Evolutionary conservation across 2,888 invertebrate genomes (phyloP).

Genomic region (Trissolcus japonicus): DNA sequence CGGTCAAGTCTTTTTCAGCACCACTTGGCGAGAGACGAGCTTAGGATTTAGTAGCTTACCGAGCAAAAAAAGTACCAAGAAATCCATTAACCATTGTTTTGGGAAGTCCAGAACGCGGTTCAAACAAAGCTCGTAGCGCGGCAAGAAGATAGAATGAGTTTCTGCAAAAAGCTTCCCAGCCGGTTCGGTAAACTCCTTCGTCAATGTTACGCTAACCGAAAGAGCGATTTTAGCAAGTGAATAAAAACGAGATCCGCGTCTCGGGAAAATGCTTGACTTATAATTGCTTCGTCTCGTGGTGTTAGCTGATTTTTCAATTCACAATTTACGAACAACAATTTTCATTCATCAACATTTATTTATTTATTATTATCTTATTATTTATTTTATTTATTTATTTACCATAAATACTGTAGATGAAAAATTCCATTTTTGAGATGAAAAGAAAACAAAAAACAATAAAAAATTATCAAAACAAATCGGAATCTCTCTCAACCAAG

Average conservation of each 20-base stretch:
- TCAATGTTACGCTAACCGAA: slow-evolving; percentile 49
- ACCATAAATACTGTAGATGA: too few relatives aligned
- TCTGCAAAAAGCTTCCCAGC: slow-evolving; percentile 53
- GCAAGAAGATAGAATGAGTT: slow-evolving; percentile 58
- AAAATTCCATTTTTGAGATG: too few relatives aligned
- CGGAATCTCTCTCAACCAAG: too few relatives aligned
- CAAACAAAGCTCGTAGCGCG: slow-evolving; percentile 51
- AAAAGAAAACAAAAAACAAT: too few relatives aligned
- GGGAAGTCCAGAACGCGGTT: slow-evolving; percentile 54
- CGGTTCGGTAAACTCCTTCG: slow-evolving; percentile 47
- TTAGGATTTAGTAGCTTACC: slow-evolving; percentile 46
- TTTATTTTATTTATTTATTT: neutral
- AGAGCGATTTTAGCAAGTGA: slow-evolving; percentile 43
- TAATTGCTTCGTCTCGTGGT: slow-evolving; percentile 19
- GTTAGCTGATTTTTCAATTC: slow-evolving; percentile 12
- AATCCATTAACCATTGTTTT: slow-evolving; percentile 59
- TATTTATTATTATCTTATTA: too few relatives aligned
- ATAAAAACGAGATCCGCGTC: slow-evolving; percentile 15
- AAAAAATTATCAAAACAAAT: neutral
- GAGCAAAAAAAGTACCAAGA: slow-evolving; percentile 54
- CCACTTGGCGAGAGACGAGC: slow-evolving; percentile 26
- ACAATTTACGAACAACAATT: neutral
- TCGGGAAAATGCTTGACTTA: slow-evolving; percentile 18
- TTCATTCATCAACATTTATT: too few relatives aligned
- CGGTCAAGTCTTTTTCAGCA: slow-evolving; percentile 35